A percentile compares a stretch with the other conserved stretches of the same genome.
Evolutionary conservation across 2,888 invertebrate genomes (phyloP).

Genomic region (Sepioteuthis lessoniana): DNA sequence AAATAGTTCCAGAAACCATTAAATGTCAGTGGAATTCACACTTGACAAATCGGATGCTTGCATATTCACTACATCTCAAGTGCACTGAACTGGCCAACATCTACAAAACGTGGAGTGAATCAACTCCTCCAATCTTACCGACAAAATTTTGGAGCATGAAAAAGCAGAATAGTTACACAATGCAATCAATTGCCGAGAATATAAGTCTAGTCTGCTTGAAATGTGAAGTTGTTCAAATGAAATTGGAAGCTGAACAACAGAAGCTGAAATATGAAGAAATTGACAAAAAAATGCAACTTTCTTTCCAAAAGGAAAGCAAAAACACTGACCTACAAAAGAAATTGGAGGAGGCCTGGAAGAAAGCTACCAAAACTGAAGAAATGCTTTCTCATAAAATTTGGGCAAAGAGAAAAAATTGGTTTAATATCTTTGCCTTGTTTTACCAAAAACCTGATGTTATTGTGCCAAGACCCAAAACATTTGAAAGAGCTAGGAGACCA

Average conservation of each 20-base stretch:
- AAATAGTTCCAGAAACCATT: neutral
- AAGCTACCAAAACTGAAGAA: constrained; percentile 8
- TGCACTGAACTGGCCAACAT: neutral
- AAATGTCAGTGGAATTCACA: constrained; percentile 36
- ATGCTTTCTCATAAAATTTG: neutral
- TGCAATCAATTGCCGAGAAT: constrained; percentile 3
- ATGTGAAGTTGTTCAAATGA: constrained; percentile 36
- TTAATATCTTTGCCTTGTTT: constrained; percentile 37
- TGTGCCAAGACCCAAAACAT: neutral
- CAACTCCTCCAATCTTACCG: neutral
- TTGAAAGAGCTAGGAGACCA: neutral
- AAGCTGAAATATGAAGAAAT: constrained; percentile 41
- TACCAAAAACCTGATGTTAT: constrained; percentile 40
- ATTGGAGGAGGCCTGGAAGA: constrained; percentile 35
- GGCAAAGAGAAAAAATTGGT: constrained; percentile 40
- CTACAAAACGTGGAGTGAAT: neutral
- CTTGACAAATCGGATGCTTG: neutral
- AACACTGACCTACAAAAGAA: neutral
- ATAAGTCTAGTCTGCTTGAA: constrained; percentile 41
- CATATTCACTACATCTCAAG: neutral
- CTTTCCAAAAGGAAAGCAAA: neutral
- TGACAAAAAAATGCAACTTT: neutral
- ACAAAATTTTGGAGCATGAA: constrained; percentile 41
- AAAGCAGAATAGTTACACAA: constrained; percentile 8
- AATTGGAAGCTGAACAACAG: constrained; percentile 37